Evolutionary conservation across 2,113 vertebrate species (phyloP).

Genomic region (Ceyx cyanopectus): DNA sequence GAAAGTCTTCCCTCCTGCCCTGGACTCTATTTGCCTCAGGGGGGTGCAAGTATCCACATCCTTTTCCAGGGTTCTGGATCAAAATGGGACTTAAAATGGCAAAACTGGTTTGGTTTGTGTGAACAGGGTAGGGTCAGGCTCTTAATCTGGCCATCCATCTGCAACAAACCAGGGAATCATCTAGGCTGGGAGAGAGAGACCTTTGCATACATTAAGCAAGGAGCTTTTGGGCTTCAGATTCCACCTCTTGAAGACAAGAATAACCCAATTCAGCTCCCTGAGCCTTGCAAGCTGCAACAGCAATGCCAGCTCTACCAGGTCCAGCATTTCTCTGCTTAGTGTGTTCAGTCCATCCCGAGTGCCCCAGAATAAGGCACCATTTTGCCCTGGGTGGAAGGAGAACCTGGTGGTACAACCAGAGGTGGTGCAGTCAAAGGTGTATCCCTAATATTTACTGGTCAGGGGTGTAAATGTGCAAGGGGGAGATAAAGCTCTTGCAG

Average conservation of each 20-base stretch:
- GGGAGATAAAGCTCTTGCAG: not conserved
- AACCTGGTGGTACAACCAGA: not conserved
- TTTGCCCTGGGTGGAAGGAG: not conserved
- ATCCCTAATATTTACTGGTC: not conserved
- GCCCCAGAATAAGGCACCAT: not conserved
- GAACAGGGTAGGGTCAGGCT: fast-evolving
- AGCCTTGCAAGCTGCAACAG: not conserved
- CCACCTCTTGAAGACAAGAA: not conserved
- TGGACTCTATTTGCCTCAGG: not conserved
- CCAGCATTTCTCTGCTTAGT: not conserved
- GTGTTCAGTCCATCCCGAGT: not conserved
- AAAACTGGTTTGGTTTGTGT: not conserved
- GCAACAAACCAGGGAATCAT: not conserved
- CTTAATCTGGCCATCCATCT: not conserved
- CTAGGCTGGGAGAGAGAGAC: not conserved
- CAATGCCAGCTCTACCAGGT: not conserved
- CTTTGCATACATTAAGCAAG: not conserved
- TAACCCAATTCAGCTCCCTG: not conserved
- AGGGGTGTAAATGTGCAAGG: not conserved
- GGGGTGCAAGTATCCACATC: not conserved
- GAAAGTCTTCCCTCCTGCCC: not conserved
- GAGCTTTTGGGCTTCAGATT: not conserved
- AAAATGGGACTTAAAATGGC: not conserved
- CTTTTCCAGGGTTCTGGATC: not conserved
- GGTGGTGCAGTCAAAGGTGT: not conserved